phyloP scores from a whole-genome alignment of 2,888 invertebrate genomes.

The Coenonympha glycerion region DNA sequence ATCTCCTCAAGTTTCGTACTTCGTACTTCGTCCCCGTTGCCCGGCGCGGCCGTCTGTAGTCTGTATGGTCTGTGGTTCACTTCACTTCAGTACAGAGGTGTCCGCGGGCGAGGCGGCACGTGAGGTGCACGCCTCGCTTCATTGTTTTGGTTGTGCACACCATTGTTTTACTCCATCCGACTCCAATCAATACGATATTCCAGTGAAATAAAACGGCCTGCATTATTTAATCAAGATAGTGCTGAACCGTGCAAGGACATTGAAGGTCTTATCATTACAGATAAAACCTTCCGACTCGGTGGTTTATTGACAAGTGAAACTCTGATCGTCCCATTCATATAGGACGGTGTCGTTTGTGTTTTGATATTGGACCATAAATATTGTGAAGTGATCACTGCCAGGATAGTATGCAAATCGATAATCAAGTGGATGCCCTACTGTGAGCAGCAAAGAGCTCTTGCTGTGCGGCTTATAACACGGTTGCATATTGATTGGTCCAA shows the following conservation, averaged over 20 bases:
- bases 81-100: slow-evolving; percentile 57
- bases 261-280: slow-evolving; percentile 41
- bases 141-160: slow-evolving; percentile 61
- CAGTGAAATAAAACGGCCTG: slow-evolving; percentile 54
- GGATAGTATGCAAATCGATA: slow-evolving; percentile 69
- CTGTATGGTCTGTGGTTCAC: too few relatives aligned
- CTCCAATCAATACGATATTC: slow-evolving; percentile 61
- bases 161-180: slow-evolving; percentile 64
- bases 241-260: slow-evolving; percentile 42
- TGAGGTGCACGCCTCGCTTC: slow-evolving; percentile 70
- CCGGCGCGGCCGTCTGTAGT: slow-evolving; percentile 19
- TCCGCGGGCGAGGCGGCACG: slow-evolving; percentile 75
- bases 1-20: slow-evolving; percentile 53
- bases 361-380: slow-evolving; percentile 52
- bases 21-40: slow-evolving; percentile 28
- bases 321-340: slow-evolving; percentile 58
- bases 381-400: slow-evolving; percentile 58
- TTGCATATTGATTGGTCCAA: slow-evolving; percentile 69
- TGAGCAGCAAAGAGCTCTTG: slow-evolving; percentile 49
- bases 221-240: slow-evolving; percentile 38
- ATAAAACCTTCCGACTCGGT: slow-evolving; percentile 43
- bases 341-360: slow-evolving; percentile 53
- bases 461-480: slow-evolving; percentile 57
- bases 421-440: slow-evolving; percentile 55
- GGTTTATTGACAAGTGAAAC: slow-evolving; percentile 72